Base-by-base conservation (phyloP, 2,797 vertebrate genomes). In the Pyrocephalus nanus region DNA sequence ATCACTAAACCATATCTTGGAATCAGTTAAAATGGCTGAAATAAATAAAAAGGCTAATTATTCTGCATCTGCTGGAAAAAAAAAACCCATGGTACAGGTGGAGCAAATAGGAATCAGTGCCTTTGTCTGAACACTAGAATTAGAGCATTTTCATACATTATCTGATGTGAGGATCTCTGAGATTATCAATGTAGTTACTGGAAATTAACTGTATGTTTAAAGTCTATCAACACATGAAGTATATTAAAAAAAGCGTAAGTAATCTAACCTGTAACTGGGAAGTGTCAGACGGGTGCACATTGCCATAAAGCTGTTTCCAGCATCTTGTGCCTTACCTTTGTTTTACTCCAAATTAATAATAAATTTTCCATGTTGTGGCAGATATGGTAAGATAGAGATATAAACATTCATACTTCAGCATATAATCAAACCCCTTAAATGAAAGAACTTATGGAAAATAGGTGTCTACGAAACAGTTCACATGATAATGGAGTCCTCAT, bases 41-140 rank as follows among this genome's bases (percentile, higher is more conserved):
- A 90, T 78, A 92, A 93, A 95, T 71, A 67, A 70, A 75, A 92
- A 50, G 15, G 11, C 27, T 90, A 66, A 92, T 92, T 86, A 83
- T 73, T 64, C 81, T 7, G 14, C 34, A 36, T 57, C 30, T 92
- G n/a, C 34, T 77, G 40, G n/a, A 47, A 75, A 73, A 70, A 71
- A 66, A n/a, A 0, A 13, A 40, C 14, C 15, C 14, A 23, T 13
- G 6, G 12, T 70, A 43, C 22, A 55, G 32, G 34, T 90, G 58
- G 66, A 86, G 43, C 8, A 90, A 88, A 45, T 29, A 65, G 18
- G 23, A 40, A 8, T 21, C 5, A 6, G 7, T 83, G 26, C 4
- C 18, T 86, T 84, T 90, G 30, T 13, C 54, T 70, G 32, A 25
- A 16, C 70, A 30, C 2, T 43, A 60, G 22, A 62, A 61, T 72